Percentiles rank a stretch among this genome's conserved stretches.
These are phyloP conservation scores for Hemiscyllium ocellatum DNA, from an alignment of 2,113 vertebrate species.

Conservation along the genomic window DNA sequence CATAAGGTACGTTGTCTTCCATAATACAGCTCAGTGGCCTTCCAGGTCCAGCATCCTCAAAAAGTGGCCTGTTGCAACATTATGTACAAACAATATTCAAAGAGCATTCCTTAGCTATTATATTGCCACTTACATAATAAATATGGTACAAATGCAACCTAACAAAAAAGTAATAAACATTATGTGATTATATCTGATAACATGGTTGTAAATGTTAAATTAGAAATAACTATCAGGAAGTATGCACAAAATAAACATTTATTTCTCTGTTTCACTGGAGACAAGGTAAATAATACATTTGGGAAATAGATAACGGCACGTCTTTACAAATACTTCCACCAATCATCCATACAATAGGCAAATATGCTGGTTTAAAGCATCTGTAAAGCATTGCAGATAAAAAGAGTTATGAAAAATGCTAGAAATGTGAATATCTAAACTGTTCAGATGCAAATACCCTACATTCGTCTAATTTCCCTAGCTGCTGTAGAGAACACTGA, in stretches of 20 bases:
- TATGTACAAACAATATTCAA: neutral
- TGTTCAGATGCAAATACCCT: neutral
- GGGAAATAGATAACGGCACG: neutral
- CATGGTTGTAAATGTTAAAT: neutral
- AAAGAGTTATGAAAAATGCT: neutral
- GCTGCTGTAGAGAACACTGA: no score
- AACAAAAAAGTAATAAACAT: neutral
- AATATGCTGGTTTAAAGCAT: neutral
- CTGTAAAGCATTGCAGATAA: neutral
- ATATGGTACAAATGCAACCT: neutral
- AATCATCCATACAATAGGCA: neutral
- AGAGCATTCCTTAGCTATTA: neutral
- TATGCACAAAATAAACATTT: neutral
- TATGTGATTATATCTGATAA: neutral
- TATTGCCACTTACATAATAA: neutral
- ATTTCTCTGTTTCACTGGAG: neutral
- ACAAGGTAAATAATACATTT: neutral
- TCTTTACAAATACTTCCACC: neutral
- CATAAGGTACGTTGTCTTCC: conserved; percentile 86
- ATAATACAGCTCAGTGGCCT: conserved; percentile 82
- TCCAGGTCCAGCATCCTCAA: conserved; percentile 77
- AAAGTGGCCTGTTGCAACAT: conserved; percentile 66
- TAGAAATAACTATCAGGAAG: neutral
- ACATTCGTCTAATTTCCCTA: neutral
- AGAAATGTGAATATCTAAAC: neutral